Percentiles rank a stretch among this genome's conserved stretches.
phyloP scores from a whole-genome alignment of 2,797 vertebrate species.

The Pipistrellus pygmaeus region DNA sequence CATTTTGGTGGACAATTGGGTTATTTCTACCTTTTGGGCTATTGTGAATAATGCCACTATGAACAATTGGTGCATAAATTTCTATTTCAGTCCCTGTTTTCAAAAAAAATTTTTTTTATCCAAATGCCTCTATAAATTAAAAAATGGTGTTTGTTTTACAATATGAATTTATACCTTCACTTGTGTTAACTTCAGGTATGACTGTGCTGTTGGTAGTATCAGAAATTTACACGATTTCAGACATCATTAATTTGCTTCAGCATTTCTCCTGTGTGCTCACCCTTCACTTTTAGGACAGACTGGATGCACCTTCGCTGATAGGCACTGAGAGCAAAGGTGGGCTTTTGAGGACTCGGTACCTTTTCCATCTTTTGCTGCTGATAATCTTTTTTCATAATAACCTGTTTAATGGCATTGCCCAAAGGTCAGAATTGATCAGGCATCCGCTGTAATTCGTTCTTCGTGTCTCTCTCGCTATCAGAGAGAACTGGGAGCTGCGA shows the following conservation, averaged over 20 bases:
- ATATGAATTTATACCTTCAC: neutral
- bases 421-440: conserved; percentile 94
- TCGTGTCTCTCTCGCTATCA: conserved; percentile 96
- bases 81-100: neutral
- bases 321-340: conserved; percentile 92
- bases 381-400: conserved; percentile 97
- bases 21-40: neutral
- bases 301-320: conserved; percentile 96
- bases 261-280: conserved; percentile 96
- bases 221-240: conserved; percentile 95
- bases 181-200: neutral
- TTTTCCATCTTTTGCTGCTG: conserved; percentile 95
- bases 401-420: conserved; percentile 94
- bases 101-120: neutral
- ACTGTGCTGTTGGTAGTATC: neutral
- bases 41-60: neutral
- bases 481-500: conserved; percentile 95
- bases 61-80: neutral
- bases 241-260: conserved; percentile 97
- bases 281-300: conserved; percentile 94
- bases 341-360: conserved; percentile 86
- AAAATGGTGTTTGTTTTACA: conserved; percentile 24
- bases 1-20: neutral
- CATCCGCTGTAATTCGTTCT: conserved; percentile 93
- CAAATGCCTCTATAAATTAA: conserved; percentile 45